Evolutionary conservation across 1,140 invertebrate species (phyloP), one percentile per base, ranked within the genome.

Genomic region (Achatina immaculata): DNA sequence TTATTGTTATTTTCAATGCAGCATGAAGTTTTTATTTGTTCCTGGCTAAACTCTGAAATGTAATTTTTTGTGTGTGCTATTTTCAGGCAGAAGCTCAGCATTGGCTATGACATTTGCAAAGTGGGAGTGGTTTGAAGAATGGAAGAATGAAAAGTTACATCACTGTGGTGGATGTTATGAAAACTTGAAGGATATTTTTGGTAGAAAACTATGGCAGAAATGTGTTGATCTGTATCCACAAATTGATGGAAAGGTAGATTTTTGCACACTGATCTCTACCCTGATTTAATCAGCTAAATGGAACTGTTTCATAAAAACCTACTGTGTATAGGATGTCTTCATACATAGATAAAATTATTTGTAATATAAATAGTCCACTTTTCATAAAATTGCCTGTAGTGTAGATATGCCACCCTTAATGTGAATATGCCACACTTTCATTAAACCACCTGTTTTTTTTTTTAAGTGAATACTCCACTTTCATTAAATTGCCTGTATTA

Each of bases 161-260:
- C 89, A 92, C 69, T 84, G 92, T 7, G 91, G 91, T 21, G 90
- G 89, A 38, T 90, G 90, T 7, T 92, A 92, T 81, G 88, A 92
- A n/a, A 79, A 75, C 14, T 69, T 91, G 31, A 92, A 92, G 85
- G 87, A 88, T 31, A 80, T 74, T 4, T 84, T 92, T 40, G 90
- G 89, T 0, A 69, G 85, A 40, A 87, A 90, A 75, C 89, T 92
- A 82, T 90, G 90, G 85, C 82, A 88, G 31, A 88, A 90, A 66
- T 86, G 86, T 71, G 83, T 85, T 51, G 71, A 86, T 16, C 81
- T 91, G 3, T 92, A 87, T 82, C 92, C 92, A 38, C 85, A 89
- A 36, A 74, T 92, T 19, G 87, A 89, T 68, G 88, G 86, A 68
- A 89, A 88, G 85, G 90, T 90, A 45, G 78, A 78, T 77, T 9